A percentile compares a stretch with the other conserved stretches of the same genome.
Evolutionary conservation across 1,140 invertebrate species (phyloP).

Genomic region (Musca domestica): DNA sequence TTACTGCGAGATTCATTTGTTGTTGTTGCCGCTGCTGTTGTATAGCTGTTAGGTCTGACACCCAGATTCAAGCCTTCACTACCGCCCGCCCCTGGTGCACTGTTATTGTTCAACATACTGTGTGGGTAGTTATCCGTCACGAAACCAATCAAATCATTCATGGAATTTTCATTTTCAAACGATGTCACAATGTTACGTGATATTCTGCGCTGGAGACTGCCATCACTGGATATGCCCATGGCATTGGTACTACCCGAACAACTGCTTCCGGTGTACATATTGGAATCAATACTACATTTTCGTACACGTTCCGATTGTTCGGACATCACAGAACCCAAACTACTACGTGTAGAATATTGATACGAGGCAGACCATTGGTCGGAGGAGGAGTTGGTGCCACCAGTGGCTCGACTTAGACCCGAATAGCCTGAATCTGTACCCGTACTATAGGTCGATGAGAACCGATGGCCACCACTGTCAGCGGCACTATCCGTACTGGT

Average conservation of each 20-base stretch:
- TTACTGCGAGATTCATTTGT: slow-evolving; percentile 50
- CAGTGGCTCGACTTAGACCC: slow-evolving; percentile 36
- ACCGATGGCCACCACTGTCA: slow-evolving; percentile 40
- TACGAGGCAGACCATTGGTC: slow-evolving; percentile 48
- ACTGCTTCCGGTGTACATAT: slow-evolving; percentile 25
- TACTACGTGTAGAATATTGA: slow-evolving; percentile 52
- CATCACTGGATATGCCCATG: slow-evolving; percentile 44
- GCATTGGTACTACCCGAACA: slow-evolving; percentile 32
- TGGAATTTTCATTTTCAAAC: slow-evolving; percentile 51
- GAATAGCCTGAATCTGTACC: slow-evolving; percentile 52
- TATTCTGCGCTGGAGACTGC: slow-evolving; percentile 50
- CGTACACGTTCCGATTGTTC: slow-evolving; percentile 44
- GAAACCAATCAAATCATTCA: slow-evolving; percentile 50
- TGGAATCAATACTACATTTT: slow-evolving; percentile 49
- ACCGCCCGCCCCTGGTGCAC: slow-evolving; percentile 30
- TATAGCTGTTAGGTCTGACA: slow-evolving; percentile 30
- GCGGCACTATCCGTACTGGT: slow-evolving; percentile 28
- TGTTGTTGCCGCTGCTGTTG: slow-evolving; percentile 42
- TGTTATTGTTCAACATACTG: background rate
- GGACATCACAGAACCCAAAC: slow-evolving; percentile 47
- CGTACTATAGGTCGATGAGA: slow-evolving; percentile 48
- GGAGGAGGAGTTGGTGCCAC: slow-evolving; percentile 26
- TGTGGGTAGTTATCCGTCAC: slow-evolving; percentile 44
- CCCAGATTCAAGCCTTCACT: slow-evolving; percentile 47
- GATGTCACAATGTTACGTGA: slow-evolving; percentile 51